A percentile compares a stretch with the other conserved stretches of the same genome.
Evolutionary conservation across 2,113 vertebrate genomes (phyloP).

Genomic region (Hystrix brachyura): DNA sequence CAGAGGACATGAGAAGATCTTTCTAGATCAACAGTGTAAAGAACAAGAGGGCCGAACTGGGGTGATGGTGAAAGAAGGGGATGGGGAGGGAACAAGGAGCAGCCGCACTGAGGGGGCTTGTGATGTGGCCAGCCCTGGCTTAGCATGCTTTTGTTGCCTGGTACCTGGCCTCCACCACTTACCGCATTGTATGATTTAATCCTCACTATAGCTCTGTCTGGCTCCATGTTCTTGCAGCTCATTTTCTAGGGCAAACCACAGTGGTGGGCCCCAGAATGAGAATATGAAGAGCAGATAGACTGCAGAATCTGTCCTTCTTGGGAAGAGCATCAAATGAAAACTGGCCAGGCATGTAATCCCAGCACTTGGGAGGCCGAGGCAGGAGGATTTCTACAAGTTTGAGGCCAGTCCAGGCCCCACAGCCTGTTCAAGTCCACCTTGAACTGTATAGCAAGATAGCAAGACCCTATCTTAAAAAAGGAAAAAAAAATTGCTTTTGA

Average conservation of each 20-base stretch:
- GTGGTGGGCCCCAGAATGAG: neutral
- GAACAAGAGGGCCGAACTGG: neutral
- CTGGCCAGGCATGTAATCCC: neutral
- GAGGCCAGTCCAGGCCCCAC: too few species aligned
- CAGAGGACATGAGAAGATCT: slow-evolving; percentile 8
- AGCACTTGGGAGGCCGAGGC: neutral
- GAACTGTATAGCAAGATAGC: neutral
- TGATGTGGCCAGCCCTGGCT: neutral
- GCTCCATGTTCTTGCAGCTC: neutral
- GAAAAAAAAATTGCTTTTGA: neutral
- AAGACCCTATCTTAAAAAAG: neutral
- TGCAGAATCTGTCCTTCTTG: neutral
- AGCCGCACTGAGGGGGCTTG: neutral
- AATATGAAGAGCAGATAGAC: neutral
- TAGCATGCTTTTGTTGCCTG: neutral
- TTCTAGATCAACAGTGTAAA: slow-evolving; percentile 6
- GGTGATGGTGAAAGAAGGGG: neutral
- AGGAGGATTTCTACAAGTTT: neutral
- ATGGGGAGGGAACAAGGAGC: neutral
- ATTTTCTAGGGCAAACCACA: neutral
- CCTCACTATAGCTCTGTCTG: neutral
- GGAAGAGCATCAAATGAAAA: neutral
- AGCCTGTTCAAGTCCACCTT: neutral
- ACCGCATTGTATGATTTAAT: neutral
- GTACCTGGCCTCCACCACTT: neutral